phyloP scores from a whole-genome alignment of 2,113 vertebrate genomes.

The Neotoma lepida region DNA sequence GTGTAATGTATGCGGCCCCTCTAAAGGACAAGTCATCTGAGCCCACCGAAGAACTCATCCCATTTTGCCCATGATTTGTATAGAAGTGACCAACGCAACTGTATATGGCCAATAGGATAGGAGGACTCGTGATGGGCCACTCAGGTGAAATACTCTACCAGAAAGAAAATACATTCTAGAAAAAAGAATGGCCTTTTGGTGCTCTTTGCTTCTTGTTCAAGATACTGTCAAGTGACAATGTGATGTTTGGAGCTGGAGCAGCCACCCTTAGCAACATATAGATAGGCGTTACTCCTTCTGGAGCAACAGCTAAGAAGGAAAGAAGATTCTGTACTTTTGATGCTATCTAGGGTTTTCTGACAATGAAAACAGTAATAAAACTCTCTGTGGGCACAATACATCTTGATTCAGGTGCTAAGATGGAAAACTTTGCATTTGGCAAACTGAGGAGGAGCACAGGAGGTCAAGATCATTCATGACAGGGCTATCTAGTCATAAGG shows the following conservation, averaged over 20 bases:
- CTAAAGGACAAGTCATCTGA: background rate
- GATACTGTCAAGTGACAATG: background rate
- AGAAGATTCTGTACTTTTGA: background rate
- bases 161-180: background rate
- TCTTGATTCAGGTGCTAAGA: background rate
- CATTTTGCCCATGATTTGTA: background rate
- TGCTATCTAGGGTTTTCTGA: background rate
- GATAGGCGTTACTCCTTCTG: background rate
- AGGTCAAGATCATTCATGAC: background rate
- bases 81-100: background rate
- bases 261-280: background rate
- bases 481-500: background rate
- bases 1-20: background rate
- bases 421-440: background rate
- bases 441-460: background rate
- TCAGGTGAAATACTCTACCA: background rate
- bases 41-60: slow-evolving; percentile 20
- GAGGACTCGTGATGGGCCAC: background rate
- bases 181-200: background rate
- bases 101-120: background rate
- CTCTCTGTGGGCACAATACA: background rate
- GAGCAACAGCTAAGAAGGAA: background rate
- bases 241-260: background rate
- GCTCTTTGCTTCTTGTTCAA: background rate
- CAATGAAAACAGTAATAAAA: background rate